Evolutionary conservation across 37 sponge, comb jelly and placozoan genomes (phyloP).

Genomic region (Amphimedon queenslandica): DNA sequence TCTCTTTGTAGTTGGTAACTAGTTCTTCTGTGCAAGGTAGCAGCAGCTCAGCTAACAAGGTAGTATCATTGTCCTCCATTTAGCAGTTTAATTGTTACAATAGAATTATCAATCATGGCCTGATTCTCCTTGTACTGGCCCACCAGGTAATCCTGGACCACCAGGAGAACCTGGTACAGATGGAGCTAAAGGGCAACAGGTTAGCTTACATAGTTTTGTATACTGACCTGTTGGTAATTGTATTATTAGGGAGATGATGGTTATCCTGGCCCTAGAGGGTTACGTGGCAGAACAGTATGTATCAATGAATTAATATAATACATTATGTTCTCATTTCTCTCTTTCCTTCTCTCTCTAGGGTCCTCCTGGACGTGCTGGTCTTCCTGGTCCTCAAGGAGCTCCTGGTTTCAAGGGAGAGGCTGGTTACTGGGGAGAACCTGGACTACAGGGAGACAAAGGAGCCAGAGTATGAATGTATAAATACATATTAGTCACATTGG

Average conservation of each 20-base stretch:
- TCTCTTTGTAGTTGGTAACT: too few relatives aligned
- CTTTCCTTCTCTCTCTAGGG: neutral
- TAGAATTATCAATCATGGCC: slow-evolving; percentile 76
- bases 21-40: too few relatives aligned
- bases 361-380: neutral
- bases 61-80: too few relatives aligned
- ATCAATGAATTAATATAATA: neutral
- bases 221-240: too few relatives aligned
- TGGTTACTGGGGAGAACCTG: neutral
- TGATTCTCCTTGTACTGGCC: slow-evolving; percentile 46
- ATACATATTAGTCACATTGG: neutral
- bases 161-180: slow-evolving; percentile 37
- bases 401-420: neutral
- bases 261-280: slow-evolving; percentile 36
- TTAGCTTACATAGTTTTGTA: slow-evolving; percentile 9
- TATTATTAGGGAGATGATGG: slow-evolving; percentile 37
- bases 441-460: neutral
- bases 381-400: slow-evolving; percentile 1
- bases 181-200: slow-evolving; percentile 39
- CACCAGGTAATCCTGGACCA: slow-evolving; percentile 47
- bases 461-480: neutral
- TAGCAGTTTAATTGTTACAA: too few relatives aligned
- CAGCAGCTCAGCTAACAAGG: too few relatives aligned
- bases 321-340: neutral
- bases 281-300: slow-evolving; percentile 36